Evolutionary conservation across 2,797 vertebrate genomes (phyloP).

Genomic region (Streptopelia turtur): DNA sequence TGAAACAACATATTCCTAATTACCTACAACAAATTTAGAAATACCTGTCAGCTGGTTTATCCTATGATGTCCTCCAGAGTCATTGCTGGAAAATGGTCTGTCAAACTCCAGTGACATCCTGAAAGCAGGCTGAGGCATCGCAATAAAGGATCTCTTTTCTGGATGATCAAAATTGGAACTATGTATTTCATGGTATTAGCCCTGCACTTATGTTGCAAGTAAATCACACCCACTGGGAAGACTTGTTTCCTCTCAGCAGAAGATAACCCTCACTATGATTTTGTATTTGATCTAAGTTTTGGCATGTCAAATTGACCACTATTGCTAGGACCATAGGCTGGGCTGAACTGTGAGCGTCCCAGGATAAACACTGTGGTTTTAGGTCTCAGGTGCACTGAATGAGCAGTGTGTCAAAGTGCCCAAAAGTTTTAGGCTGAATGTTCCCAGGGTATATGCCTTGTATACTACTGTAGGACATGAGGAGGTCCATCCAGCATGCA

Average conservation of each 20-base stretch:
- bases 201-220: background rate
- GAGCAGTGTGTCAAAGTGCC: background rate
- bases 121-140: background rate
- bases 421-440: background rate
- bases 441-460: background rate
- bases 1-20: background rate
- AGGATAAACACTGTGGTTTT: background rate
- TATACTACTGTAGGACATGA: background rate
- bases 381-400: background rate
- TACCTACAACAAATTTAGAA: constrained; percentile 19
- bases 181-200: background rate
- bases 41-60: background rate
- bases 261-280: background rate
- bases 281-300: background rate
- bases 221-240: background rate
- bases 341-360: background rate
- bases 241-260: background rate
- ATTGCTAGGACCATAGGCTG: background rate
- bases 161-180: background rate
- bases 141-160: background rate
- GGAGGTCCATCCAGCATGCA: background rate
- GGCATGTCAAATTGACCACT: background rate
- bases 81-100: background rate
- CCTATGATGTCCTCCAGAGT: background rate
- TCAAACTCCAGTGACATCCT: background rate